phyloP scores from a whole-genome alignment of 2,888 invertebrate genomes.

The Eulithis prunata region DNA sequence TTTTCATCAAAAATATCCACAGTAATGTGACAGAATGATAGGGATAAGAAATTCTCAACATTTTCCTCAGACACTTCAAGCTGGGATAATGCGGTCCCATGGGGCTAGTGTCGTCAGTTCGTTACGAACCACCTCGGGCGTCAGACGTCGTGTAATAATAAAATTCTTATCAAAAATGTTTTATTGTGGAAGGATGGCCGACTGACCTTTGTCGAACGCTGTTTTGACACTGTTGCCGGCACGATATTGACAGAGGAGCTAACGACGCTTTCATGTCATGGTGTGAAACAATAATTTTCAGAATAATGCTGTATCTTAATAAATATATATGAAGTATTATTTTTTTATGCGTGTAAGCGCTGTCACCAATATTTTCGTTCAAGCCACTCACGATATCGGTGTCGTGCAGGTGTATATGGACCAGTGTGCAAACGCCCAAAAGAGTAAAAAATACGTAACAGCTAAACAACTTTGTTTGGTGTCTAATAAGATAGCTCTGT shows the following conservation, averaged over 20 bases:
- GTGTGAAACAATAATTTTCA: too few species aligned
- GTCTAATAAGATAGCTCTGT: background rate
- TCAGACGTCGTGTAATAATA: slow-evolving; percentile 17
- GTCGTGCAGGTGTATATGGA: too few species aligned
- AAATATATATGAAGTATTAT: too few species aligned
- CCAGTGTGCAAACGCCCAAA: background rate
- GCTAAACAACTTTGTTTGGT: background rate
- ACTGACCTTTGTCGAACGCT: slow-evolving; percentile 16
- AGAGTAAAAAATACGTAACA: background rate
- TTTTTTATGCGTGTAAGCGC: too few species aligned
- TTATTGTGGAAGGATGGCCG: slow-evolving; percentile 10
- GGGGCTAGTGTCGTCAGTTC: slow-evolving; percentile 38
- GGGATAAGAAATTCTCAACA: slow-evolving; percentile 16
- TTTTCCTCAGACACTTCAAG: slow-evolving; percentile 29
- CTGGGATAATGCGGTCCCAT: slow-evolving; percentile 39
- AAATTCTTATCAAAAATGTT: slow-evolving; percentile 24
- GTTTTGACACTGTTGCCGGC: too few species aligned
- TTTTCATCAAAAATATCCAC: too few species aligned
- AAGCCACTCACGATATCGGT: too few species aligned
- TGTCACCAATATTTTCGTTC: too few species aligned
- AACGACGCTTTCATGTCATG: too few species aligned
- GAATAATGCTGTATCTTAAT: too few species aligned
- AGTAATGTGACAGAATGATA: background rate
- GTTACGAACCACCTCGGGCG: slow-evolving; percentile 32
- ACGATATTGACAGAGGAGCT: too few species aligned